Base-by-base conservation (phyloP, 2,888 invertebrate genomes). In the Mimachlamys varia region DNA sequence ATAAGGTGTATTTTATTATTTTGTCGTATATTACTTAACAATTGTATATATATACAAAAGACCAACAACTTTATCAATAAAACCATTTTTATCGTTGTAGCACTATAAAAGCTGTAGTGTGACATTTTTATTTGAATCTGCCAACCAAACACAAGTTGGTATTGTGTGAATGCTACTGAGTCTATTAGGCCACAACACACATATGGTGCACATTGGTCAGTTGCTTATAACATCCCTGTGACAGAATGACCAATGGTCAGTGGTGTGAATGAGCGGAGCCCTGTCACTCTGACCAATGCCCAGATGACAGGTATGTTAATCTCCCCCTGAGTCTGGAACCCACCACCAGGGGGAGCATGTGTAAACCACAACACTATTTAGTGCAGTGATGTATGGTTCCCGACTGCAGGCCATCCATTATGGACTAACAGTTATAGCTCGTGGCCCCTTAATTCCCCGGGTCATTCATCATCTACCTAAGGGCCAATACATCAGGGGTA, bases 221-320 rank as follows among this genome's bases (percentile, higher is more conserved):
- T 76, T 76, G 10, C 76, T 76, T 76, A 76, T n/a, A n/a, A n/a
- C n/a, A n/a, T 76, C 76, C 76, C 15, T 76, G 76, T 76, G 76
- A 76, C 76, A 76, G 76, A 76, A 76, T 76, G 76, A 76, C 76
- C 76, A 76, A 76, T 76, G 76, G 76, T 76, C 76, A 76, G 76
- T 12, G 27, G 27, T 27, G 76, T 76, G 76, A 27, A 27, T 76
- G 76, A 76, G 33, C 22, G 22, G 33, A 33, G 10, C 33, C 76
- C 76, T 76, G 76, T 76, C 76, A 76, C 76, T 33, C 76, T 33
- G 76, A 22, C 33, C 76, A 76, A 27, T 22, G 33, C 27, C 76
- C 76, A 76, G 27, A 22, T 76, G 76, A 76, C 76, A 76, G 76
- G 12, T 76, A 27, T 76, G 76, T 76, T 76, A 76, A 76, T 76